These are phyloP conservation scores for Clitarchus hookeri DNA, from an alignment of 2,888 invertebrate species.

Conservation along the genomic window DNA sequence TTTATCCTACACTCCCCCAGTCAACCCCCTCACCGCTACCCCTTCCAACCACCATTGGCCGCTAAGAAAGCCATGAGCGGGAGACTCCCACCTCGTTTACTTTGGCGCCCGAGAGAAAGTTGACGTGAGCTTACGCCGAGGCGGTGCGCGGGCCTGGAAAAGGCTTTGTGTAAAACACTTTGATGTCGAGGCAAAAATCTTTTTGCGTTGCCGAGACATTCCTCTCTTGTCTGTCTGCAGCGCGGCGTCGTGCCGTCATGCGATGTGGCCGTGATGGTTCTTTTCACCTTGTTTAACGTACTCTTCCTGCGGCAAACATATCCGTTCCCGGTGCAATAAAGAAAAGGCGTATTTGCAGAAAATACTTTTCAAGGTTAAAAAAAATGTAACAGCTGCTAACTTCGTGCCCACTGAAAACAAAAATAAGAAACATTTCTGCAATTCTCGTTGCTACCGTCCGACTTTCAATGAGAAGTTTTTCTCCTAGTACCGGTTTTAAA, in stretches of 20 bases:
- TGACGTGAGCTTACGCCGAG: conserved; percentile 7
- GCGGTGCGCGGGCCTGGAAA: neutral
- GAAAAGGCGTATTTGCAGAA: no score
- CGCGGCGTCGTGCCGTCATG: neutral
- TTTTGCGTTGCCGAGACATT: neutral
- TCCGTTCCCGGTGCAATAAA: neutral
- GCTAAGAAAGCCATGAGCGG: conserved; percentile 14
- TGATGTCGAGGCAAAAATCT: neutral
- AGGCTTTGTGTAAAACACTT: conserved; percentile 14
- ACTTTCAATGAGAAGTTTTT: no score
- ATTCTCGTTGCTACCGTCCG: no score
- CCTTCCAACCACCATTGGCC: neutral
- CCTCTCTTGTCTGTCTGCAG: neutral
- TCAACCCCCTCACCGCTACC: neutral
- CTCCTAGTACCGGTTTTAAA: no score
- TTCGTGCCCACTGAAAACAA: neutral
- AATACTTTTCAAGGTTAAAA: no score
- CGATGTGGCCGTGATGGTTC: neutral
- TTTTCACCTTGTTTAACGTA: neutral
- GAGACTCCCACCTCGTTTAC: conserved; percentile 8
- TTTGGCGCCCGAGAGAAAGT: conserved; percentile 3
- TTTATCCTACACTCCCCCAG: neutral
- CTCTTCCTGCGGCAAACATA: neutral
- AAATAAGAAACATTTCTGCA: neutral
- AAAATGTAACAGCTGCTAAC: no score